Base-by-base conservation (phyloP, 2,113 vertebrate genomes). In the Odocoileus hemionus region DNA sequence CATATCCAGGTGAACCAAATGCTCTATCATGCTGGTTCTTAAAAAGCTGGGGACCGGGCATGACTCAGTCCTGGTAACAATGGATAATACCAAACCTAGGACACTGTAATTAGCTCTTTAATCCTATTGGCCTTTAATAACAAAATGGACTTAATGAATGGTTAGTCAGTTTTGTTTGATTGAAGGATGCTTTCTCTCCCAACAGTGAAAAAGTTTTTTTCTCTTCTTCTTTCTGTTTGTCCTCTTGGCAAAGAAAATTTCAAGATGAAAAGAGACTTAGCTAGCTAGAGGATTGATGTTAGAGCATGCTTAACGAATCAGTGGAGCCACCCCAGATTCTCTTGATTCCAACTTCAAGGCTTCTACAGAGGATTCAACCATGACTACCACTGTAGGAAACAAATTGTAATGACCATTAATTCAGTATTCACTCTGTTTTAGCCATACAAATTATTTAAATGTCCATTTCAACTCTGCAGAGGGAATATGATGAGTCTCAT, bases 81-180 rank as follows among this genome's bases (percentile, higher is more conserved):
- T 80, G 92, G 79, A 7, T 85, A 83, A 79, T 94, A 78, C 88
- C 89, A 90, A 64, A 52, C 82, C 92, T 54, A 0, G 0, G 21
- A 83, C 45, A 86, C 39, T 52, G 8, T 90, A 93, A 98, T 80
- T 94, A 96, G 93, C 33, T 70, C 76, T 93, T 91, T 98, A 97
- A 98, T 97, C 92, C 93, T 76, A 97, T 98, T 98, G 96, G 82
- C 92, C 97, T 94, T 97, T 97, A 97, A 98, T 98, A 98, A 97
- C 0, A 5, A 98, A 91, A 96, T 91, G 76, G 67, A 94, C 85
- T 86, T 97, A 98, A 97, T 94, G 89, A 98, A 97, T 93, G 78
- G 94, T 25, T n/a, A 50, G 64, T 91, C 16, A 21, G 45, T 45
- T 96, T 83, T 95, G 80, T 96, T 92, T 95, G 64, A 54, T 61